Base-by-base conservation (phyloP, 2,888 invertebrate species). In the Eupithecia subfuscata region DNA sequence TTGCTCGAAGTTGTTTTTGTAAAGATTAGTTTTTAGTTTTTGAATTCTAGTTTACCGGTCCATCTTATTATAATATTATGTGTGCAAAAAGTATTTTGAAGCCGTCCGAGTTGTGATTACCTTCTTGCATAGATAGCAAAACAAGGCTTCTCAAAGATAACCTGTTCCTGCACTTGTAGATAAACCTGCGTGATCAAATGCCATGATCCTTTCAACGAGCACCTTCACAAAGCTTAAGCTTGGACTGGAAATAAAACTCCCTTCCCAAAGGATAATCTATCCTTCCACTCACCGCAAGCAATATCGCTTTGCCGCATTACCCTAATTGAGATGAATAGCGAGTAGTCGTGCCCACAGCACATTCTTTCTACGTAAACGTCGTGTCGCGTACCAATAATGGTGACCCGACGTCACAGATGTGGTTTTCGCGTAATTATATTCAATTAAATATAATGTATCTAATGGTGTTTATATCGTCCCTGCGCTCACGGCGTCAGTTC, bases 401-500 rank as follows among this genome's bases (percentile, higher is more conserved):
- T 84, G 80, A 81, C 65, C 76, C 82, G 78, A 88, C 91, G 90
- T 91, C 92, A 90, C 85, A 76, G 83, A 78, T 87, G 89, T 86
- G 89, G 89, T 90, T 89, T 90, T 89, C 86, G 86, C 89, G 90
- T 87, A 89, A 92, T 92, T 91, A 90, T 88, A 85, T 87, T 76
- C 89, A 91, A 92, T 92, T 92, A 91, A 90, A 87, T 90, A 45
- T 34, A 30, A 34, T 34, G 88, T 87, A 90, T 91, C 87, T 89
- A 88, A 90, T 89, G 87, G 86, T 91, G 89, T 92, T 90, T 90
- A 88, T 86, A 83, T 87, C 81, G 78, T 83, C 83, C 84, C 82
- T 82, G 22, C 37, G 60, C 25, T 81, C 78, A 82, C 76, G 79
- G 84, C 83, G 86, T 84, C 90, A 92, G 92, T 92, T 83, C 84